A percentile compares a stretch with the other conserved stretches of the same genome.
Evolutionary conservation across 1,140 invertebrate species (phyloP).

Genomic region (Rhizoglyphus robini): DNA sequence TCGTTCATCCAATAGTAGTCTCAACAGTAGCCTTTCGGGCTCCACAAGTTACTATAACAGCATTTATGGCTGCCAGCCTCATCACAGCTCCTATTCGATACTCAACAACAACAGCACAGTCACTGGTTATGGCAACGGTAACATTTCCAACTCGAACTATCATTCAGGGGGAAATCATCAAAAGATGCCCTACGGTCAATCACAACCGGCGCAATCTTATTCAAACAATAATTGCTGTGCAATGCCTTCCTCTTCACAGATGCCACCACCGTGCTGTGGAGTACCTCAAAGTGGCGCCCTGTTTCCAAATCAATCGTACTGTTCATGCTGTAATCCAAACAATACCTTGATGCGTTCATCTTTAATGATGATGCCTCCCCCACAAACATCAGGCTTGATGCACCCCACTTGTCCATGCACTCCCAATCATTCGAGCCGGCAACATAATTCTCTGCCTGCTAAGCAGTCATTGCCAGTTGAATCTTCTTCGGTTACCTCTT

Average conservation of each 20-base stretch:
- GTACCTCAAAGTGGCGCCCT: not conserved
- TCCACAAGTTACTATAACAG: not conserved
- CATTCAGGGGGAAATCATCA: not conserved
- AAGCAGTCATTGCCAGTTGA: conserved; percentile 4
- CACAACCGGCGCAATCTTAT: not conserved
- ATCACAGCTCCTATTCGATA: not conserved
- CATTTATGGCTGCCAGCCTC: not conserved
- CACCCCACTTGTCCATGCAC: not conserved
- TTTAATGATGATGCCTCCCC: conserved; percentile 13
- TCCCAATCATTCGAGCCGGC: not conserved
- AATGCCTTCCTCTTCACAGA: not conserved
- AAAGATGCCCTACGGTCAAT: not conserved
- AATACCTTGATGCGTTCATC: not conserved
- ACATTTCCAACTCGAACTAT: not conserved
- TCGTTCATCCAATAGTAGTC: not conserved
- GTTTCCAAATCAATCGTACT: conserved; percentile 3
- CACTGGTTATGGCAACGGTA: not conserved
- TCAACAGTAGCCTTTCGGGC: not conserved
- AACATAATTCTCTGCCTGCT: not conserved
- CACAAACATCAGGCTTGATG: conserved; percentile 9
- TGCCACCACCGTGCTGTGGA: not conserved
- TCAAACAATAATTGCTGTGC: not conserved
- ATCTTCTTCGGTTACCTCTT: conserved; percentile 12
- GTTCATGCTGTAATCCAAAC: not conserved
- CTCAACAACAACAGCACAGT: not conserved